Base-by-base conservation (phyloP, 2,113 vertebrate species). In the Dryoscopus gambensis region DNA sequence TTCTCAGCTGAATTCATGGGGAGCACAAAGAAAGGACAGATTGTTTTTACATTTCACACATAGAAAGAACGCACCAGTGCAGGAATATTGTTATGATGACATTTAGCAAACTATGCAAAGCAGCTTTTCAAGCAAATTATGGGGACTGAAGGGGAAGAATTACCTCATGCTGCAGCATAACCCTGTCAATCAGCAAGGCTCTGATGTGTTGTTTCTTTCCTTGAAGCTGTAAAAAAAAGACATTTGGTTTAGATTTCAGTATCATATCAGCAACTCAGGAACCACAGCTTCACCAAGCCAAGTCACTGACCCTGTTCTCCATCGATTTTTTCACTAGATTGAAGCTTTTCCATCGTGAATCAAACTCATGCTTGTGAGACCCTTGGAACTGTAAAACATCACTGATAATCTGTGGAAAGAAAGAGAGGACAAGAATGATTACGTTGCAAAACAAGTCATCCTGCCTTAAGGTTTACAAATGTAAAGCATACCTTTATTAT, bases 101-200 rank as follows among this genome's bases (percentile, higher is more conserved):
- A 84, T 84, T 84, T 84, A 77, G 27, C 88, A 64, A 63, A 64
- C 22, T 21, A 28, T 28, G 71, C 56, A 84, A 77, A 78, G 28
- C 40, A 80, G 57, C 31, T 75, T 53, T 63, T 81, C 55, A 50
- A 86, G 71, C 23, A 17, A 49, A 49, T 22, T 2, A 59, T 13
- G 52, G 85, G 91, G 56, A 90, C 1, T 50, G 22, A 89, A 89
- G n/a, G 69, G 91, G 10, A 95, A 88, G 33, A 37, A 63, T 84
- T 98, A 99, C 99, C 98, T 99, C 99, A 79, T 99, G 99, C 94
- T 99, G 99, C 88, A 99, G 98, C 99, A 99, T 99, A 73, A 99
- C 99, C 96, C 99, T 98, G 97, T 99, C 99, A 55, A 99, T 99
- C 47, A 99, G 97, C 28, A 99, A 95, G 56, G 99, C 99, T 98